Evolutionary conservation across 2,888 invertebrate genomes (phyloP), one percentile per base, ranked within the genome.

Genomic region (Drosophila subsilvestris): DNA sequence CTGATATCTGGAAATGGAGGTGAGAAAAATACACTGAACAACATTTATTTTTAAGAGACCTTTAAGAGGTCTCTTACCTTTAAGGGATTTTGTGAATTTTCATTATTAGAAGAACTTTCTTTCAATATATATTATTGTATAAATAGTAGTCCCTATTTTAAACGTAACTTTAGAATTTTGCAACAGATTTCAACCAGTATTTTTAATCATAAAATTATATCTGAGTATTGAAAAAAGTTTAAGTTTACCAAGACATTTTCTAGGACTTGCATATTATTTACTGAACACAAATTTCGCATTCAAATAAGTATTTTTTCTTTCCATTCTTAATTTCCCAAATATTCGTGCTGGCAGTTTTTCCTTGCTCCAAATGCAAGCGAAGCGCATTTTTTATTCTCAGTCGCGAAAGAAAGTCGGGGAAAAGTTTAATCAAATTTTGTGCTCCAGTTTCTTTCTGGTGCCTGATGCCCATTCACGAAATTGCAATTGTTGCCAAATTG

Each of bases 1-100:
- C 78, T 90, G 73, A 82, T 91, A 85, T 89, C 91, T 73, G 90
- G 90, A 76, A 90, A 90, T 79, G 84, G 87, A 79, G 91, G 91
- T 91, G 57, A 91, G 90, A 68, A 7, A 14, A 3, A 0, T 25
- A 12, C 57, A 58, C 67, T 47, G 4, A 22, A 7, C 14, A 10
- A 12, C 2, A 20, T 22, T 29, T 20, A 2, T 20, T 20, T 20
- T 22, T 22, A 22, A 22, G 22, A 5, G 5, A 22, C 4, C 22
- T 22, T 5, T 22, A 22, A 6, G 25, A 25, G 25, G 6, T n/a
- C n/a, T n/a, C n/a, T n/a, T n/a, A n/a, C n/a, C 25, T 27, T 27
- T 27, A 27, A 27, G 27, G 27, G 8, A 27, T 27, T 27, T 27
- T 27, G 0, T 8, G 8, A 8, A 27, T 8, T 27, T 27, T 27